Evolutionary conservation across 2,888 invertebrate species (phyloP).

Genomic region (Drosophila villosipedis): DNA sequence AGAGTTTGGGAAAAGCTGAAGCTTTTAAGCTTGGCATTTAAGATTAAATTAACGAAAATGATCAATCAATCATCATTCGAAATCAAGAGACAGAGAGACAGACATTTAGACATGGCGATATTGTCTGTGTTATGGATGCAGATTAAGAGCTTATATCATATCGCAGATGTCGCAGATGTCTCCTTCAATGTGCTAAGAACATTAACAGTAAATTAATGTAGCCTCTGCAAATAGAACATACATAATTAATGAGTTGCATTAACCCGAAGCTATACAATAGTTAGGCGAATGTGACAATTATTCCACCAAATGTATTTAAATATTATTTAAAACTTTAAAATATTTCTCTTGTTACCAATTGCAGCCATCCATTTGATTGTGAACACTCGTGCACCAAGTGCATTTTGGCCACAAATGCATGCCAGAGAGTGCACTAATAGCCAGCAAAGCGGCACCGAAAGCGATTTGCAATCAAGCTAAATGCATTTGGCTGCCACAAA

Average conservation of each 20-base stretch:
- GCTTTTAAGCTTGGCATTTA: neutral
- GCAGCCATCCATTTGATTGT: slow-evolving; percentile 30
- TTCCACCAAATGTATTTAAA: neutral
- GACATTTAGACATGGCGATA: neutral
- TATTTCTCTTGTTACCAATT: slow-evolving; percentile 5
- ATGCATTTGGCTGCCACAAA: slow-evolving; percentile 64
- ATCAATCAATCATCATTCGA: neutral
- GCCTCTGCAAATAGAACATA: neutral
- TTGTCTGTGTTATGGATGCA: neutral
- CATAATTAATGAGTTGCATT: neutral
- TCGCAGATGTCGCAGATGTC: too few relatives aligned
- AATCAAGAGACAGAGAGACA: neutral
- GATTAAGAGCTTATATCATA: neutral
- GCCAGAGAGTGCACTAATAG: slow-evolving; percentile 26
- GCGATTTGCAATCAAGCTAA: slow-evolving; percentile 58
- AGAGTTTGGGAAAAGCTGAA: neutral
- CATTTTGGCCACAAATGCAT: slow-evolving; percentile 41
- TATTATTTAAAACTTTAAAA: slow-evolving; percentile 6
- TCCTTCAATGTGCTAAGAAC: too few relatives aligned
- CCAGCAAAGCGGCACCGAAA: slow-evolving; percentile 26
- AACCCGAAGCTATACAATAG: neutral
- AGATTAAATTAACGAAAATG: neutral
- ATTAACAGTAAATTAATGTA: neutral
- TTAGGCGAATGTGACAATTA: neutral
- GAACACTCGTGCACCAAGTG: slow-evolving; percentile 28